Percentiles rank a stretch among this genome's conserved stretches.
phyloP scores from a whole-genome alignment of 1,140 invertebrate species.

The Drosophila prosaltans region DNA sequence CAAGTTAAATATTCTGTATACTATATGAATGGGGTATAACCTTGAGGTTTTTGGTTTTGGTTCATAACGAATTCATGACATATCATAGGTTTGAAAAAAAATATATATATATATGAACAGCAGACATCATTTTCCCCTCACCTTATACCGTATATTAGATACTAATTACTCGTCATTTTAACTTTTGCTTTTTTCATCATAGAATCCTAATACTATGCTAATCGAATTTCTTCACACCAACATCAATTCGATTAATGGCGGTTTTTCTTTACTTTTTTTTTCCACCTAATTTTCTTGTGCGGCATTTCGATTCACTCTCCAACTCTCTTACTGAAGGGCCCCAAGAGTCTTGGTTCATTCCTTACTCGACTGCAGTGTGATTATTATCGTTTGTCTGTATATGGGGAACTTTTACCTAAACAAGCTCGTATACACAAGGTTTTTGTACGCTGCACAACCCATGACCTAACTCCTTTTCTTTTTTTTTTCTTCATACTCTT shows the following conservation, averaged over 20 bases:
- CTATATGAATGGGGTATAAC: background rate
- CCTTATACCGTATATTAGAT: background rate
- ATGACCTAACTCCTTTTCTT: background rate
- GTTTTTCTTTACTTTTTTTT: slow-evolving; percentile 4
- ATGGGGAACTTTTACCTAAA: slow-evolving; percentile 23
- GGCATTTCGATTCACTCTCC: slow-evolving; percentile 13
- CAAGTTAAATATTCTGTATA: background rate
- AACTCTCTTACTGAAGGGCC: background rate
- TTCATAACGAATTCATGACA: background rate
- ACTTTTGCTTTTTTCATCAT: background rate
- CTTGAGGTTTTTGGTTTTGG: background rate
- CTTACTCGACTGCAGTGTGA: slow-evolving; percentile 10
- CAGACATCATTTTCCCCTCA: background rate
- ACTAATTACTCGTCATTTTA: slow-evolving; percentile 11
- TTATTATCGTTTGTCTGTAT: slow-evolving; percentile 8
- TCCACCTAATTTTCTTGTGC: slow-evolving; percentile 22
- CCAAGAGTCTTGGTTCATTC: slow-evolving; percentile 4
- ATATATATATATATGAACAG: background rate
- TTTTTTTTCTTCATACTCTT: background rate
- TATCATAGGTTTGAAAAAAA: too few species aligned
- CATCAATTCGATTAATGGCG: slow-evolving; percentile 4
- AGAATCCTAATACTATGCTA: slow-evolving; percentile 3
- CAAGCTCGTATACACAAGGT: slow-evolving; percentile 16
- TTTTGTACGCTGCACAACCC: slow-evolving; percentile 15
- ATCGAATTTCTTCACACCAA: slow-evolving; percentile 11